Base-by-base conservation (phyloP, 2,113 vertebrate genomes). In the Menidia beryllina region DNA sequence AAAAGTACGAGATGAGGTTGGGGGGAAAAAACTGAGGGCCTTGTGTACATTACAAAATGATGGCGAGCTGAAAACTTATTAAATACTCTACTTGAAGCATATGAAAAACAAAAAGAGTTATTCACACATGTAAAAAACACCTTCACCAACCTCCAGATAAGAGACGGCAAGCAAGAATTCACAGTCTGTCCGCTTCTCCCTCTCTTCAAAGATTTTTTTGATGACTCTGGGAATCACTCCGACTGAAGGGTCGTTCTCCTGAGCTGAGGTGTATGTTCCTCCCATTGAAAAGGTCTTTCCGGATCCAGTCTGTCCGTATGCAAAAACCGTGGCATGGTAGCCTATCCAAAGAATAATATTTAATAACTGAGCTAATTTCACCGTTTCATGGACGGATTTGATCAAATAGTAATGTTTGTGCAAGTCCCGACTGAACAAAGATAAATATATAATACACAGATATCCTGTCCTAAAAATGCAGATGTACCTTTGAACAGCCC, bases 231-330 rank as follows among this genome's bases (percentile, higher is more conserved):
- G 98, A 79, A 99, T 99, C 54, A 98, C 94, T 0, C 98, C 97
- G 10, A 98, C 94, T 0, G 83, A 92, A 2, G 94, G 93, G 38
- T 99, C 96, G 0, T 95, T 84, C 85, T 96, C 96, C 72, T 98
- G 96, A 14, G 86, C 92, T 3, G 96, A 93, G 1, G 96, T 97
- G 68, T 98, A 99, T 1, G 96, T 89, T 34, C 97, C 95, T 62
- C 98, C 98, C 98, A 99, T 99, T 0, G 97, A 98, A 69, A 94
- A 99, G 0, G 98, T 99, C 85, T 99, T 99, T 23, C 98, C 97
- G 23, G 98, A 99, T 1, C 98, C 96, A 0, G 97, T 99, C 86
- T 99, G 97, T 12, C 98, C 98, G 0, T 99, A 99, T 5, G 97
- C 97, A 51, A 99, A 69, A 54, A 99, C 96, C 0, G 97, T 99